These are phyloP conservation scores for Penaeus monodon DNA, from an alignment of 2,888 invertebrate species.

Conservation along the genomic window DNA sequence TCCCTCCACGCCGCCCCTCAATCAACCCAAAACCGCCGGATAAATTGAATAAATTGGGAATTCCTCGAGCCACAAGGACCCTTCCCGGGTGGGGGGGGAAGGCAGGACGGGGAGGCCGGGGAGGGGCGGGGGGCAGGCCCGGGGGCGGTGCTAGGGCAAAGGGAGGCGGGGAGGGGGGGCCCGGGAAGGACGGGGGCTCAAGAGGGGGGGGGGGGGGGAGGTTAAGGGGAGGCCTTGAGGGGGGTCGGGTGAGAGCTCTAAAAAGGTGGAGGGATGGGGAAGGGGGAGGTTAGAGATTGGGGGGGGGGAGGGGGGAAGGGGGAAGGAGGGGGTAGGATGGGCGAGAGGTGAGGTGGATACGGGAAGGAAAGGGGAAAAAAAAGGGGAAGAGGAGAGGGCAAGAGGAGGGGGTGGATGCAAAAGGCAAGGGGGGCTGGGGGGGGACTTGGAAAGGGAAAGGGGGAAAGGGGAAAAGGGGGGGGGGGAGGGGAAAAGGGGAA, in stretches of 20 bases:
- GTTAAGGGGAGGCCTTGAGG: background rate
- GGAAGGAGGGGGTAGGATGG: background rate
- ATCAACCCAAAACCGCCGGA: slow-evolving; percentile 40
- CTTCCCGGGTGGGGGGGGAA: background rate
- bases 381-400: too few relatives aligned
- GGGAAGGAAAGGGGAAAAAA: too few relatives aligned
- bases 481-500: background rate
- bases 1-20: slow-evolving; percentile 28
- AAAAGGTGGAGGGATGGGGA: background rate
- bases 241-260: background rate
- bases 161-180: too few relatives aligned
- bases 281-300: background rate
- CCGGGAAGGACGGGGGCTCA: too few relatives aligned
- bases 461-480: too few relatives aligned
- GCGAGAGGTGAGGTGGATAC: too few relatives aligned
- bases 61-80: slow-evolving; percentile 25
- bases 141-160: background rate
- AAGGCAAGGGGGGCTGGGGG: too few relatives aligned
- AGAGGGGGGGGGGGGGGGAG: background rate
- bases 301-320: background rate
- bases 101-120: background rate
- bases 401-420: too few relatives aligned
- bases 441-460: too few relatives aligned
- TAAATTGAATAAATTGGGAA: slow-evolving; percentile 54
- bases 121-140: background rate